These are phyloP conservation scores for Indicator maculatus DNA, from an alignment of 2,113 vertebrate genomes.

Conservation along the genomic window DNA sequence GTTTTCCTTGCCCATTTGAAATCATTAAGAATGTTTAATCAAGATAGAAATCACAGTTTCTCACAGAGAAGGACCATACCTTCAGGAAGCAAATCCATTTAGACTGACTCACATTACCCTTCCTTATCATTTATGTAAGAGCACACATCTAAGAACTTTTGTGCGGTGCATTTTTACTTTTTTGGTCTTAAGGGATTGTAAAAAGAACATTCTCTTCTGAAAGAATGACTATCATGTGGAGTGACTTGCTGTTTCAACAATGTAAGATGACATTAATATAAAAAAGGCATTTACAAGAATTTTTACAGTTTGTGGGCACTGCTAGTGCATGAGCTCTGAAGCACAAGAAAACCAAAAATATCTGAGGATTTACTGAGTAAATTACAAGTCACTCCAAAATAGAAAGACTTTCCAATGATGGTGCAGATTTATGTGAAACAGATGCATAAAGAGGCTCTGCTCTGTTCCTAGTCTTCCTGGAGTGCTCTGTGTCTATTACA, in stretches of 20 bases:
- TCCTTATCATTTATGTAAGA: not conserved
- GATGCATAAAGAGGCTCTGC: not conserved
- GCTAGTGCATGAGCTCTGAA: not conserved
- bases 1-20: not conserved
- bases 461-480: not conserved
- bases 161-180: not conserved
- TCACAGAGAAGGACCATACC: not conserved
- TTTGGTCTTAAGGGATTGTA: not conserved
- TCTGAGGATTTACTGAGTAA: not conserved
- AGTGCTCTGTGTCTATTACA: not conserved
- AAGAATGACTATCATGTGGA: not conserved
- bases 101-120: not conserved
- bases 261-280: not conserved
- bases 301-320: not conserved
- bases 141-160: not conserved
- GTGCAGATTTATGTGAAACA: not conserved
- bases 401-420: not conserved
- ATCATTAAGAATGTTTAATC: not conserved
- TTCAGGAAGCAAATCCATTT: not conserved
- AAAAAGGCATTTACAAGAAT: not conserved
- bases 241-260: not conserved
- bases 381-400: not conserved
- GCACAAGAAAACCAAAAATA: not conserved
- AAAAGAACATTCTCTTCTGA: not conserved
- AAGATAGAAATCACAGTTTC: not conserved